Conservation (phyloP, 2,797 vertebrate genomes). For the Gila robusta region DNA sequence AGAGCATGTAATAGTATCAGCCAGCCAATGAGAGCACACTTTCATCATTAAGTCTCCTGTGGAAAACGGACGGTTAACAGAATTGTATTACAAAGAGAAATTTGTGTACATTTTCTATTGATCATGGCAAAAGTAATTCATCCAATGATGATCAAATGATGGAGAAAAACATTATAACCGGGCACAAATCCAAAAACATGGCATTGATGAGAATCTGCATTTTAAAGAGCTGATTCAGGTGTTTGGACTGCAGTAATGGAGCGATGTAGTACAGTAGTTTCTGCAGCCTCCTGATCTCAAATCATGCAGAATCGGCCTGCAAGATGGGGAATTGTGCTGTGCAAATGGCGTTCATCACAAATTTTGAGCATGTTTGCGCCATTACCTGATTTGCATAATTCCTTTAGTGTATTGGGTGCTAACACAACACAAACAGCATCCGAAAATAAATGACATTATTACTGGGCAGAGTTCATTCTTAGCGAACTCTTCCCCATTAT, state of each 20-base stretch:
- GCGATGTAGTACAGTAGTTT: background rate
- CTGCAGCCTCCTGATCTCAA: background rate
- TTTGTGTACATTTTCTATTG: constrained; percentile 5
- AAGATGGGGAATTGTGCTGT: background rate
- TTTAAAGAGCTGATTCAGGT: constrained; percentile 21
- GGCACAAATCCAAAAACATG: constrained; percentile 17
- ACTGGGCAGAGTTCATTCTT: constrained; percentile 20
- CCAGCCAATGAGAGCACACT: constrained; percentile 8
- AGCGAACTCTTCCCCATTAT: background rate
- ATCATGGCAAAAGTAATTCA: constrained; percentile 1
- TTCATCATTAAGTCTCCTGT: background rate
- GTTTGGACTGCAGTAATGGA: background rate
- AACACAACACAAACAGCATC: constrained; percentile 19
- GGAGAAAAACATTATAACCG: background rate
- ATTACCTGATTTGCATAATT: constrained; percentile 37
- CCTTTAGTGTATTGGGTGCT: constrained; percentile 24
- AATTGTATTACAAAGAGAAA: background rate
- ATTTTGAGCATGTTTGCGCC: constrained; percentile 5
- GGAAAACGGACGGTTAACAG: background rate
- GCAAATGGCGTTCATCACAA: constrained; percentile 10
- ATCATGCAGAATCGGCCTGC: background rate
- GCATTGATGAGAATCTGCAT: constrained; percentile 20
- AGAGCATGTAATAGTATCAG: background rate
- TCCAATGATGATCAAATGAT: constrained; percentile 1
- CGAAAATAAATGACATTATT: constrained; percentile 26